phyloP scores from a whole-genome alignment of 2,888 invertebrate species.

The Melinaea menophilus region DNA sequence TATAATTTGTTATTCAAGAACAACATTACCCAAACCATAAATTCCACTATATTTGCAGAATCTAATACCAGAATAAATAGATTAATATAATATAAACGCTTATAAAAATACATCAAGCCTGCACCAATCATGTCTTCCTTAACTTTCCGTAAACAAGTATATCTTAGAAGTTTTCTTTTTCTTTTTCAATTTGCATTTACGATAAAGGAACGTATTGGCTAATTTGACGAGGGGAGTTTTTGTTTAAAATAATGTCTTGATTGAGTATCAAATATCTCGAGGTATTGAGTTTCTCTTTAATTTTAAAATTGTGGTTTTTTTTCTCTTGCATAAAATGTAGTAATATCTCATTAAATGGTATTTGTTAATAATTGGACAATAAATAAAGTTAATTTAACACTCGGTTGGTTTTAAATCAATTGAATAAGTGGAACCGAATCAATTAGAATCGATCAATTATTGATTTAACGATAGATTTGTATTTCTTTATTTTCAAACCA shows the following conservation, averaged over 20 bases:
- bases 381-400: too few relatives aligned
- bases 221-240: slow-evolving; percentile 41
- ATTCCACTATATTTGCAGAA: too few relatives aligned
- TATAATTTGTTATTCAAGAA: too few relatives aligned
- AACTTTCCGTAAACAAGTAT: slow-evolving; percentile 17
- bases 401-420: neutral
- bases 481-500: too few relatives aligned
- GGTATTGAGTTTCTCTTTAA: neutral
- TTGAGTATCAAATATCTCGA: slow-evolving; percentile 1
- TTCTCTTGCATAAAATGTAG: neutral
- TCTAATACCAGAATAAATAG: neutral
- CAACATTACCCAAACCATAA: too few relatives aligned
- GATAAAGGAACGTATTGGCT: slow-evolving; percentile 44
- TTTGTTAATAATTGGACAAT: too few relatives aligned
- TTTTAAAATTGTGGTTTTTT: neutral
- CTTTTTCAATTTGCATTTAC: slow-evolving; percentile 49
- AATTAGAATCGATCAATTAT: neutral
- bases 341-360: too few relatives aligned
- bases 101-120: slow-evolving; percentile 14
- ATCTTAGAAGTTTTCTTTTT: slow-evolving; percentile 36
- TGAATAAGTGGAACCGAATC: neutral
- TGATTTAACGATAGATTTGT: neutral
- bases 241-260: slow-evolving; percentile 14
- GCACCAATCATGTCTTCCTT: slow-evolving; percentile 9
- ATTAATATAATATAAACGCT: slow-evolving; percentile 4